phyloP scores from a whole-genome alignment of 2,797 vertebrate genomes.

The Lates japonicus region DNA sequence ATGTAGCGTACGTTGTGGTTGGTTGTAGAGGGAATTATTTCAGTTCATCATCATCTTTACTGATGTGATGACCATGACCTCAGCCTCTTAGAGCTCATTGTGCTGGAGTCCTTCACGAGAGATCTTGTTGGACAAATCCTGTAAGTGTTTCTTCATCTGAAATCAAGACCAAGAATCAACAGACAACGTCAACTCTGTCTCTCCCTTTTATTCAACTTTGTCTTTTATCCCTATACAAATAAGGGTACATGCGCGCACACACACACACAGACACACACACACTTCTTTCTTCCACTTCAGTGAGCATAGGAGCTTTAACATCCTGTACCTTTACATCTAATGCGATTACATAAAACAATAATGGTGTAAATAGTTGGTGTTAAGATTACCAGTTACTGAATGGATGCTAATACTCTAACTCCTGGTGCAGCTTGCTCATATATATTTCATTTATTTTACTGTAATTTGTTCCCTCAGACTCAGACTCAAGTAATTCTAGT shows the following conservation, averaged over 20 bases:
- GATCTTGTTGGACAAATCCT: constrained; percentile 94
- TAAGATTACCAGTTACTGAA: no score
- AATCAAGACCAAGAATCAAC: constrained; percentile 22
- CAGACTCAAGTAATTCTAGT: no score
- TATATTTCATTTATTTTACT: not conserved
- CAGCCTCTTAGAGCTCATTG: constrained; percentile 91
- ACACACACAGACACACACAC: no score
- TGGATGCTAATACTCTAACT: no score
- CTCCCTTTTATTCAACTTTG: not conserved
- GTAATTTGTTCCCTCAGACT: no score
- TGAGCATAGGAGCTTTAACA: not conserved
- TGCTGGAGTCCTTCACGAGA: constrained; percentile 91
- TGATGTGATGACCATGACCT: not conserved
- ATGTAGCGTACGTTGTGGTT: not conserved
- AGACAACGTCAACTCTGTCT: not conserved
- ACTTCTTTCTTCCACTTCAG: not conserved
- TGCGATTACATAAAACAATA: no score
- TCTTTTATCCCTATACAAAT: not conserved
- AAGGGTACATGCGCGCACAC: no score
- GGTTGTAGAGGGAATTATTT: not conserved
- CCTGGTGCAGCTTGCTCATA: no score
- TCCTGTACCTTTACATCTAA: not conserved
- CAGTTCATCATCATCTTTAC: constrained; percentile 40
- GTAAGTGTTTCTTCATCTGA: constrained; percentile 98
- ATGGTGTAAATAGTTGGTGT: no score